Evolutionary conservation across 2,113 vertebrate species (phyloP), one percentile per base, ranked within the genome.

Genomic region (Clinocottus analis): DNA sequence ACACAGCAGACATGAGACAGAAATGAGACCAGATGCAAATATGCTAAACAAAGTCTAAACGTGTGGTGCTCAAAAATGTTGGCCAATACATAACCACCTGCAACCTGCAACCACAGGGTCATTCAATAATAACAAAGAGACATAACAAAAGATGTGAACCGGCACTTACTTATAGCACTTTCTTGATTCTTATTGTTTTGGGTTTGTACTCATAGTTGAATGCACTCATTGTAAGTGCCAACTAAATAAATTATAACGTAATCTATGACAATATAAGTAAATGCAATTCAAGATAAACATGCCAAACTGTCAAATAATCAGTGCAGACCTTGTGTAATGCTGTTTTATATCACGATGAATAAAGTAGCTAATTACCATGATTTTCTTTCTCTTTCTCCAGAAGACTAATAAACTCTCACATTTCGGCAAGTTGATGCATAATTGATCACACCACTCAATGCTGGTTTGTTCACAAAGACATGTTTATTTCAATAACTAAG

Each of bases 361-460:
- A 33, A 69, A 5, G 31, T 45, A 8, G 60, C 6, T 33, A 19
- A 59, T 72, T 33, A 64, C 29, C 79, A 61, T 2, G 29, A 14
- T n/a, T n/a, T n/a, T n/a, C n/a, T n/a, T n/a, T n/a, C n/a, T n/a
- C 19, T n/a, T 69, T 27, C 37, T 14, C 4, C 65, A 55, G 39
- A 59, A 62, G 45, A 6, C 51, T 41, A 83, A 74, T 70, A 31
- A 39, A 66, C 47, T 47, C 21, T 49, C 25, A 56, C 27, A 37
- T 63, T 33, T 68, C 64, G 65, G 51, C 47, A 56, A 72, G 53
- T 64, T 27, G 47, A 67, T 56, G n/a, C 67, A 56, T 83, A 78
- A 90, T 90, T 85, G 83, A 91, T 86, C 65, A 47, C 51, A 39
- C n/a, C 45, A 25, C 39, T 86, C 43, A 13, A 11, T 62, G 75